Evolutionary conservation across 1,140 invertebrate genomes (phyloP).

Genomic region (Ceratosolen solmsi): DNA sequence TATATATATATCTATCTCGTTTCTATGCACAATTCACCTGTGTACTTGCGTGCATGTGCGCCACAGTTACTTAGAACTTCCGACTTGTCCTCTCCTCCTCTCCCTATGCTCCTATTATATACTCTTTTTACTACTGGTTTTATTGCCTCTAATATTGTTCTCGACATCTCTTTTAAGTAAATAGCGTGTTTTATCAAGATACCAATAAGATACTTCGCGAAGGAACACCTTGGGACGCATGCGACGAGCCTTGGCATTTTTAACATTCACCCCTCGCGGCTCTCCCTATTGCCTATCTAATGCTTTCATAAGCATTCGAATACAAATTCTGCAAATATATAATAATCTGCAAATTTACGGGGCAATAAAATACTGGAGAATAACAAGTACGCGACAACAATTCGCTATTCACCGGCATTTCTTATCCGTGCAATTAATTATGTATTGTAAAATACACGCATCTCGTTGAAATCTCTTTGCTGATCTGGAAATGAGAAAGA

Average conservation of each 20-base stretch:
- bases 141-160: constrained; percentile 7
- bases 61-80: not conserved
- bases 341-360: too few relatives aligned
- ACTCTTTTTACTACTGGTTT: not conserved
- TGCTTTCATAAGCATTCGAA: not conserved
- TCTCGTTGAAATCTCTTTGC: too few relatives aligned
- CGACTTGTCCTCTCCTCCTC: too few relatives aligned
- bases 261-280: not conserved
- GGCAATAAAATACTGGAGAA: too few relatives aligned
- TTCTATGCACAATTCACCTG: not conserved
- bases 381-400: too few relatives aligned
- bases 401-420: too few relatives aligned
- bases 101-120: not conserved
- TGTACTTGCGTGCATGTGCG: not conserved
- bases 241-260: not conserved
- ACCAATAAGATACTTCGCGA: not conserved
- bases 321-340: not conserved
- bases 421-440: too few relatives aligned
- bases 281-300: too few relatives aligned
- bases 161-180: constrained; percentile 19
- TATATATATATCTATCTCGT: too few relatives aligned
- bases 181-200: constrained; percentile 9
- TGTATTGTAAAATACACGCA: too few relatives aligned
- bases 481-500: too few relatives aligned
- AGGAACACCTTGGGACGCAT: constrained; percentile 10